These are phyloP conservation scores for Macquaria australasica DNA, from an alignment of 2,113 vertebrate genomes.

Conservation along the genomic window DNA sequence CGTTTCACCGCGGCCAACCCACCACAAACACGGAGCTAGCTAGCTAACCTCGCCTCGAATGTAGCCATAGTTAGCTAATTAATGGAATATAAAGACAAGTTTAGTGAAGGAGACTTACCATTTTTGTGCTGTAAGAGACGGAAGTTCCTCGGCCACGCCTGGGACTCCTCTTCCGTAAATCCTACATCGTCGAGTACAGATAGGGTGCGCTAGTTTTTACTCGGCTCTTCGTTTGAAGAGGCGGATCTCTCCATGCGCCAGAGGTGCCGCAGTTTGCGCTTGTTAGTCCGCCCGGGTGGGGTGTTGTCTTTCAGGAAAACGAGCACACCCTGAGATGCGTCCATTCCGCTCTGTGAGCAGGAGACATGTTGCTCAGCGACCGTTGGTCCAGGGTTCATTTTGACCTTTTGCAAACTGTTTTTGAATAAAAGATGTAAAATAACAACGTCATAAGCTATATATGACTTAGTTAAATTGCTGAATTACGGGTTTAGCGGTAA, in stretches of 20 bases:
- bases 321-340: slow-evolving; percentile 2
- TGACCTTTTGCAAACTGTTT: rapidly evolving
- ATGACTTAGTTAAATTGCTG: rapidly evolving
- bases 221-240: rapidly evolving
- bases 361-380: not conserved
- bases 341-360: slow-evolving; percentile 16
- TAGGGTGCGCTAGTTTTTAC: slow-evolving; percentile 10
- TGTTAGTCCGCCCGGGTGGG: slow-evolving; percentile 19
- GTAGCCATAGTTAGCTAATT: slow-evolving; percentile 5
- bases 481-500: not conserved
- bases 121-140: slow-evolving; percentile 82
- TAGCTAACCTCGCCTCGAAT: not conserved
- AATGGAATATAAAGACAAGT: slow-evolving; percentile 1
- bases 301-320: rapidly evolving
- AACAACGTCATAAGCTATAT: rapidly evolving
- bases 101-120: slow-evolving; percentile 76
- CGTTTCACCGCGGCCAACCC: slow-evolving; percentile 1
- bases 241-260: not conserved
- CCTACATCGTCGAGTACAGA: slow-evolving; percentile 48
- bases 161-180: slow-evolving; percentile 80
- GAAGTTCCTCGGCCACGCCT: slow-evolving; percentile 87
- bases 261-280: rapidly evolving
- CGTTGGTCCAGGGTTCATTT: not conserved
- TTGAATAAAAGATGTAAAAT: not conserved
- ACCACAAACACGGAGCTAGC: not conserved